Evolutionary conservation across 2,888 invertebrate genomes (phyloP).

Genomic region (Oscheius onirici): DNA sequence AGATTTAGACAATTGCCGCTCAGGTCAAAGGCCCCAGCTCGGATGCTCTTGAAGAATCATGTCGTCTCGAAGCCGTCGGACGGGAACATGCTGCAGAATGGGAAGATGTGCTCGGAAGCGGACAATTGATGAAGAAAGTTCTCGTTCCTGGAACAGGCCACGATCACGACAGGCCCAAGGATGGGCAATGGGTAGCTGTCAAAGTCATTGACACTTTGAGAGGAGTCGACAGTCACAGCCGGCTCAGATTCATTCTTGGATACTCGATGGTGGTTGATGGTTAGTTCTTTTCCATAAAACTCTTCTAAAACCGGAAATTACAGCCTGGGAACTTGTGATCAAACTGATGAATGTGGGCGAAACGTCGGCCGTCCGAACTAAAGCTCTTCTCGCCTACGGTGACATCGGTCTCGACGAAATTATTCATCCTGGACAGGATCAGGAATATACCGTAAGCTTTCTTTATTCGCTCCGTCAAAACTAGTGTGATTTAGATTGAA

Average conservation of each 20-base stretch:
- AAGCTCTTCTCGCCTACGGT: slow-evolving; percentile 43
- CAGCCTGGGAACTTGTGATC: slow-evolving; percentile 47
- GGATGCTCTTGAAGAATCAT: slow-evolving; percentile 41
- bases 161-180: slow-evolving; percentile 29
- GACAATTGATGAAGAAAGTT: slow-evolving; percentile 35
- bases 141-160: slow-evolving; percentile 23
- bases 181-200: slow-evolving; percentile 42
- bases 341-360: slow-evolving; percentile 47
- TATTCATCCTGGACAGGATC: slow-evolving; percentile 32
- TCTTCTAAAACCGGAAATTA: slow-evolving; percentile 17
- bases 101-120: slow-evolving; percentile 46
- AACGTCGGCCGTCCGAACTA: slow-evolving; percentile 31
- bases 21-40: slow-evolving; percentile 43
- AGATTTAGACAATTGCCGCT: slow-evolving; percentile 37
- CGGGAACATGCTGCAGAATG: slow-evolving; percentile 30
- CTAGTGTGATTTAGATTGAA: slow-evolving; percentile 35
- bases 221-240: slow-evolving; percentile 33
- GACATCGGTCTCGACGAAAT: slow-evolving; percentile 33
- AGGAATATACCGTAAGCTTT: slow-evolving; percentile 41
- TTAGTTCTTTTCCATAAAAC: slow-evolving; percentile 12
- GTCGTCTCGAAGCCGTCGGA: slow-evolving; percentile 35
- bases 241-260: slow-evolving; percentile 37
- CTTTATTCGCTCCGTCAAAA: not conserved
- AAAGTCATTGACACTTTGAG: slow-evolving; percentile 34
- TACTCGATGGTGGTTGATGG: slow-evolving; percentile 50